Base-by-base conservation (phyloP, 2,888 invertebrate genomes). In the Euzetes globulus region DNA sequence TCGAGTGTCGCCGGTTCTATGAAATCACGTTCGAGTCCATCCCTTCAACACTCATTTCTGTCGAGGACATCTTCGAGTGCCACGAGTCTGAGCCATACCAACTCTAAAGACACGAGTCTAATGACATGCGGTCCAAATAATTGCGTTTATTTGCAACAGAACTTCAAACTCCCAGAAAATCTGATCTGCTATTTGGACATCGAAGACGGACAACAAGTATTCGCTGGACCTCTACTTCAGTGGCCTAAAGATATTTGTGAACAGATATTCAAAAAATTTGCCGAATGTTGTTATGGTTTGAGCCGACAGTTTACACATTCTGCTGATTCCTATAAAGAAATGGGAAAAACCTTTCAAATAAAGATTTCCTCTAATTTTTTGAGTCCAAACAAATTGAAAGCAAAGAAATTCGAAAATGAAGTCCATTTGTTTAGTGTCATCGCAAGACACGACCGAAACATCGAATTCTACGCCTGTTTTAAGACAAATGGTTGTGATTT, bases 331-430 rank as follows among this genome's bases (percentile, higher is more conserved):
- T 27, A 17, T 60, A 27, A 60, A 25, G 60, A 60, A 60, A 11
- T 60, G 19, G 60, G 60, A 9, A 22, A 25, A 25, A 60, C 60
- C 25, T 60, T 60, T 27, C 27, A 60, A 60, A 25, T 60, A 5
- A 60, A 60, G 29, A 27, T 60, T 27, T 25, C 60, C 3, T 27
- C 60, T 1, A 60, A 60, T 60, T 60, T 60, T 60, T 60, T 60
- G 60, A 60, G 60, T 60, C 60, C 60, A 25, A 60, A 60, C 25
- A 60, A 60, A 60, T 27, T 60, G 27, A 60, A 60, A 27, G 19
- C 60, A 25, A 60, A 60, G 29, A 60, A 60, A 27, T 60, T 25
- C 1, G 60, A 60, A 22, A 25, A 60, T 60, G 60, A 60, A 27
- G 27, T 60, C 22, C 25, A 27, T 27, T 60, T 60, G 27, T 60